Base-by-base conservation (phyloP, 1,140 invertebrate species). In the Melipona quadrifasciata region DNA sequence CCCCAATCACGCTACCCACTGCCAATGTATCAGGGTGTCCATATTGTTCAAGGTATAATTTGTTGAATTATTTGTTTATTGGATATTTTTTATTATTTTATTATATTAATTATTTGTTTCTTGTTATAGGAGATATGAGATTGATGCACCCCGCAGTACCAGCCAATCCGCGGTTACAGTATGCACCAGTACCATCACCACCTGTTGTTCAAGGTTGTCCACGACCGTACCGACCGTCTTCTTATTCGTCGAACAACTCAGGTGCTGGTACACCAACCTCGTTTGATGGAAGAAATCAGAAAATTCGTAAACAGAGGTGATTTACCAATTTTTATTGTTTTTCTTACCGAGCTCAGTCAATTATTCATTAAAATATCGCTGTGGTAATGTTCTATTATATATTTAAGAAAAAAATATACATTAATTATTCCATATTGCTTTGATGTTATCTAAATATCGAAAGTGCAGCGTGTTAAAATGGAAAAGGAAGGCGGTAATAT, bases 1-100 rank as follows among this genome's bases (percentile, higher is more conserved):
- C 81, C 91, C 79, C 93, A 93, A 87, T 86, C 93, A 87, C 93
- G 93, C 88, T 95, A 94, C 90, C 94, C 94, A 93, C 92, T 95
- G 92, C 93, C 94, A 94, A 93, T 95, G 92, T 94, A 94, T 91
- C 94, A 94, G 87, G 93, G 92, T 92, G 92, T 94, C 87, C 93
- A 94, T 91, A 94, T 94, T 77, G 92, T 95, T 74, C 93, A 94
- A 93, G 94, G 94, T 95, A 82, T 39, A 0, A 58, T 57, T 31
- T 57, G 0, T 1, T 14, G 58, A 80, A 1, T 16, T 84, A 67
- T 27, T 55, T 55, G 14, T 17, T 6, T 27, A 11, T 80, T 0
- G 8, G 10, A n/a, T 1, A 12, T 55, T 71, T 8, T 24, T 31
- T 17, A 1, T 34, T 86, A 65, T n/a, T 65, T n/a, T 61, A n/a